phyloP scores from a whole-genome alignment of 2,888 invertebrate genomes.

The Agrotis clavis region DNA sequence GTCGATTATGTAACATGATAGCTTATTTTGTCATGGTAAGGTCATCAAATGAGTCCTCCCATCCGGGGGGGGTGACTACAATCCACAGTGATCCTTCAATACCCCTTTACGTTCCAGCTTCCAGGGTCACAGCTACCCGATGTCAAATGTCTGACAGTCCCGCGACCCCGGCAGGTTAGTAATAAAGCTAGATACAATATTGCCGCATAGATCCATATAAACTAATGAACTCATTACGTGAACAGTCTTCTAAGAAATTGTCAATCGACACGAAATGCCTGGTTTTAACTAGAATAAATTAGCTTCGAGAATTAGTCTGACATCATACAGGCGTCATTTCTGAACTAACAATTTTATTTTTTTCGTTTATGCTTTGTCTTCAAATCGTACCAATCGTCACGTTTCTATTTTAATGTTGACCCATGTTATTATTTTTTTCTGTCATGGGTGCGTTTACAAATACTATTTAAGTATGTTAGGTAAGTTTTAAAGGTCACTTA shows the following conservation, averaged over 20 bases:
- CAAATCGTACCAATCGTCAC: neutral
- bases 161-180: neutral
- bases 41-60: too few relatives aligned
- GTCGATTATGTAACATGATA: too few relatives aligned
- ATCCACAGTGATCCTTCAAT: too few relatives aligned
- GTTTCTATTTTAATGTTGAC: neutral
- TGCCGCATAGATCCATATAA: slow-evolving; percentile 20
- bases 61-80: too few relatives aligned
- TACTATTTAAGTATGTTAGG: too few relatives aligned
- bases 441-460: too few relatives aligned
- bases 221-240: slow-evolving; percentile 38
- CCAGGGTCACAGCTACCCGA: too few relatives aligned
- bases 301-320: slow-evolving; percentile 39
- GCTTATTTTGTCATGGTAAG: too few relatives aligned
- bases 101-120: too few relatives aligned
- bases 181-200: slow-evolving; percentile 1
- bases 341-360: slow-evolving; percentile 14
- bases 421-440: too few relatives aligned
- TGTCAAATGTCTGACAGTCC: too few relatives aligned
- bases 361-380: slow-evolving; percentile 4
- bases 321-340: slow-evolving; percentile 38
- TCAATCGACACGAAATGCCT: slow-evolving; percentile 39
- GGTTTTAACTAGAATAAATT: slow-evolving; percentile 51
- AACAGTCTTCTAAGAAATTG: slow-evolving; percentile 43
- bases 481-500: too few relatives aligned